Percentiles rank a stretch among this genome's conserved stretches.
Conservation (phyloP, 1,140 invertebrate genomes). For the Macrocentrus cingulum region DNA sequence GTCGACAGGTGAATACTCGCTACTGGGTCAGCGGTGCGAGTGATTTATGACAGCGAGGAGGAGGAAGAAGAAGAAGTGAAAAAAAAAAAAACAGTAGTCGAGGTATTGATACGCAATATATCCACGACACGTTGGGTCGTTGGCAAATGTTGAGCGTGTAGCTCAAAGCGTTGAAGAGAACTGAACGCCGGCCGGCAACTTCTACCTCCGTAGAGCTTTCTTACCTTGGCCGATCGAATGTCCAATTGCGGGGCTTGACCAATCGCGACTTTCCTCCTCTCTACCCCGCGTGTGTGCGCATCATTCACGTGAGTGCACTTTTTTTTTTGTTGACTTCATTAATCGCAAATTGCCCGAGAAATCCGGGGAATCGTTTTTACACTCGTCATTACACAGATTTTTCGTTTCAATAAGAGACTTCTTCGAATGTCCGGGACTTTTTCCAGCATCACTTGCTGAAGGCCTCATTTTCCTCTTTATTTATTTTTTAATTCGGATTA, state of each 20-base stretch:
- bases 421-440: no score
- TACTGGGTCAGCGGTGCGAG: slow-evolving; percentile 2
- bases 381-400: no score
- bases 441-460: no score
- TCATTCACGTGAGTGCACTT: neutral
- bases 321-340: slow-evolving; percentile 3
- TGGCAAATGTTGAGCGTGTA: slow-evolving; percentile 32
- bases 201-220: slow-evolving; percentile 6
- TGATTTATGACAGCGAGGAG: neutral
- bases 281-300: slow-evolving; percentile 16
- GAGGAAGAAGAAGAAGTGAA: neutral
- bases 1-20: neutral
- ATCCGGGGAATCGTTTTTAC: no score
- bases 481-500: no score
- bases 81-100: neutral
- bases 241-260: slow-evolving; percentile 6
- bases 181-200: slow-evolving; percentile 43
- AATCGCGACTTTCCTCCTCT: slow-evolving; percentile 17
- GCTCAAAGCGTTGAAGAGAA: slow-evolving; percentile 42
- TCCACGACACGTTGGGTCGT: neutral
- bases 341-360: neutral
- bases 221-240: slow-evolving; percentile 11
- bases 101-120: neutral
- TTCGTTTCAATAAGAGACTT: no score
- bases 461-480: no score